phyloP scores from a whole-genome alignment of 2,113 vertebrate species.

The Bostrychus sinensis region DNA sequence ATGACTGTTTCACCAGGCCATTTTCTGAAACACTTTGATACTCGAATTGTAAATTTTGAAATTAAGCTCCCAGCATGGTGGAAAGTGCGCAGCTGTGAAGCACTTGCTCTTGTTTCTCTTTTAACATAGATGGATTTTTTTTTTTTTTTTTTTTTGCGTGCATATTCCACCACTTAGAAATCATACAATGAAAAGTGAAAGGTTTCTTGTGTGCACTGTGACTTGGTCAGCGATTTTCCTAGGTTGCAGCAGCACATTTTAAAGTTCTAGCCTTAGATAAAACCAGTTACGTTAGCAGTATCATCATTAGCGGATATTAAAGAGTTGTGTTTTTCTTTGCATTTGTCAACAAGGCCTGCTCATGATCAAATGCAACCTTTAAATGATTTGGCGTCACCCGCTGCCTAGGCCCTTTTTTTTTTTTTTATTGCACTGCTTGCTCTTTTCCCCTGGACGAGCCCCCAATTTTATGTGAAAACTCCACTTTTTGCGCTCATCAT shows the following conservation, averaged over 20 bases:
- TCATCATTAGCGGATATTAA: conserved; percentile 50
- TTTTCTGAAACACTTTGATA: not conserved
- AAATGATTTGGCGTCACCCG: conserved; percentile 24
- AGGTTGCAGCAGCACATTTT: not conserved
- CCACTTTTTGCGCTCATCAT: conserved; percentile 43
- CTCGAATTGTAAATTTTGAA: not conserved
- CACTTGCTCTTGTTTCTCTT: not conserved
- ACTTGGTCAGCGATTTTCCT: conserved; percentile 1
- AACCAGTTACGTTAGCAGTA: not conserved
- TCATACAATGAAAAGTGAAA: not conserved
- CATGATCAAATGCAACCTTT: conserved; percentile 58
- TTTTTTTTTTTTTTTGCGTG: not conserved
- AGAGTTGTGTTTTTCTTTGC: conserved; percentile 13
- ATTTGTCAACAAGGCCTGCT: conserved; percentile 33
- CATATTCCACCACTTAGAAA: not conserved
- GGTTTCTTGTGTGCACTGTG: not conserved
- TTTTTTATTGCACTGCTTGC: conserved; percentile 63
- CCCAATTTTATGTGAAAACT: conserved; percentile 47
- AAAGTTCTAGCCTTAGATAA: not conserved
- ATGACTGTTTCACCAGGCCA: no score
- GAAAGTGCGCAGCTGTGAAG: not conserved
- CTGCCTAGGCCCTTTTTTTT: conserved; percentile 22
- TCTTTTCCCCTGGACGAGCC: conserved; percentile 45
- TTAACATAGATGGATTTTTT: not conserved
- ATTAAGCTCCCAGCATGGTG: not conserved